These are phyloP conservation scores for Catalaphyllia jardinei DNA, from an alignment of 64 coral and sea anemone genomes.

Conservation along the genomic window DNA sequence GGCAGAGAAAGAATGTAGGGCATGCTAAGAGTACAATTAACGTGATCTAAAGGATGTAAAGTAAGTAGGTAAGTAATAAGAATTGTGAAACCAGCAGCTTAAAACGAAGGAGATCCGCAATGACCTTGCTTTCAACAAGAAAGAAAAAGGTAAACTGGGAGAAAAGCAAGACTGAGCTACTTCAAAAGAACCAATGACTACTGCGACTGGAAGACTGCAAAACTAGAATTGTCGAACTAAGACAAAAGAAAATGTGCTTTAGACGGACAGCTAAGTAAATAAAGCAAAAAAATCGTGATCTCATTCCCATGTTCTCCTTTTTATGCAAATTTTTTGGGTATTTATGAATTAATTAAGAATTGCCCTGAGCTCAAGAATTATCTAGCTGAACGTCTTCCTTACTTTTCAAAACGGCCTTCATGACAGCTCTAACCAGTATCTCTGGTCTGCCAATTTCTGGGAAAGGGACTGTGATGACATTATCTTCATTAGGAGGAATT, in stretches of 20 bases:
- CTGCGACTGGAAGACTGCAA: too few relatives aligned
- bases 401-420: neutral
- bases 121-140: neutral
- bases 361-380: too few relatives aligned
- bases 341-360: too few relatives aligned
- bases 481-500: neutral
- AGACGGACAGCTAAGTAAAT: neutral
- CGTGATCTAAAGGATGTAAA: neutral
- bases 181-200: too few relatives aligned
- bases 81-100: neutral
- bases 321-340: too few relatives aligned
- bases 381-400: neutral
- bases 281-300: neutral
- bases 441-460: constrained; percentile 18
- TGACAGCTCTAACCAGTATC: neutral
- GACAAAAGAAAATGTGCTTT: too few relatives aligned
- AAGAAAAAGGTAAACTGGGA: neutral
- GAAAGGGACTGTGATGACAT: neutral
- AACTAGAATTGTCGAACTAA: too few relatives aligned
- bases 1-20: neutral
- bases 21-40: neutral
- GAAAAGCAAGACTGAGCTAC: neutral
- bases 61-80: neutral
- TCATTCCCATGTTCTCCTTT: too few relatives aligned
- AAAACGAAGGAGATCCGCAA: neutral